These are phyloP conservation scores for Cryptus armator DNA, from an alignment of 2,888 invertebrate genomes.

Conservation along the genomic window DNA sequence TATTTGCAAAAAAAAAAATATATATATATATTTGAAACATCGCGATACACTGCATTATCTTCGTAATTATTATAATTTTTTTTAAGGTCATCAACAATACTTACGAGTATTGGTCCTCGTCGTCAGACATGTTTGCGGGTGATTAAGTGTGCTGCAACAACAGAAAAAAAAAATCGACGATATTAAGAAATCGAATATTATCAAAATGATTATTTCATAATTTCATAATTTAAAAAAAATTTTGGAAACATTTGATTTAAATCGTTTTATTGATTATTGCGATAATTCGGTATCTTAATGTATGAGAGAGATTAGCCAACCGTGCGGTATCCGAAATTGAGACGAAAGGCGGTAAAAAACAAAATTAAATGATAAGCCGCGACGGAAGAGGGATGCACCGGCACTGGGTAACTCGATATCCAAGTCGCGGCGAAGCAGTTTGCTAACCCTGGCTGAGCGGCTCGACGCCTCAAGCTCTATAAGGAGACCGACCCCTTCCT, in stretches of 20 bases:
- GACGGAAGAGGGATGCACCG: slow-evolving; percentile 60
- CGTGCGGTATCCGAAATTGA: slow-evolving; percentile 28
- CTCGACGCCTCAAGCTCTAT: slow-evolving; percentile 76
- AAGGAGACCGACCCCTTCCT: slow-evolving; percentile 70
- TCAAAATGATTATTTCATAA: not conserved
- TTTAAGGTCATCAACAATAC: slow-evolving; percentile 85
- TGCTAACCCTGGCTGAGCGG: slow-evolving; percentile 81
- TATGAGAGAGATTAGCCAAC: not conserved
- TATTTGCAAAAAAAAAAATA: not conserved
- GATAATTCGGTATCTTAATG: not conserved
- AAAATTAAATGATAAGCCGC: slow-evolving; percentile 31
- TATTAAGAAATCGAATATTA: slow-evolving; percentile 19
- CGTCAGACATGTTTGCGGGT: slow-evolving; percentile 95
- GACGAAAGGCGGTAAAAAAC: slow-evolving; percentile 20
- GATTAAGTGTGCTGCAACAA: slow-evolving; percentile 88
- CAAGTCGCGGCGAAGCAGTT: slow-evolving; percentile 71
- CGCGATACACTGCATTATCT: not conserved
- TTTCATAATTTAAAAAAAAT: not conserved
- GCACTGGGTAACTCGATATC: slow-evolving; percentile 73
- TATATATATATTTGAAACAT: not conserved
- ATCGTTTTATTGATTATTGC: slow-evolving; percentile 1
- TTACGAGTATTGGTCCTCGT: slow-evolving; percentile 97
- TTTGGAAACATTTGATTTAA: not conserved
- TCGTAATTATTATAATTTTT: not conserved
- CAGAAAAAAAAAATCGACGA: slow-evolving; percentile 75